These are phyloP conservation scores for Brevipalpus yothersi DNA, from an alignment of 1,140 invertebrate species.

Conservation along the genomic window DNA sequence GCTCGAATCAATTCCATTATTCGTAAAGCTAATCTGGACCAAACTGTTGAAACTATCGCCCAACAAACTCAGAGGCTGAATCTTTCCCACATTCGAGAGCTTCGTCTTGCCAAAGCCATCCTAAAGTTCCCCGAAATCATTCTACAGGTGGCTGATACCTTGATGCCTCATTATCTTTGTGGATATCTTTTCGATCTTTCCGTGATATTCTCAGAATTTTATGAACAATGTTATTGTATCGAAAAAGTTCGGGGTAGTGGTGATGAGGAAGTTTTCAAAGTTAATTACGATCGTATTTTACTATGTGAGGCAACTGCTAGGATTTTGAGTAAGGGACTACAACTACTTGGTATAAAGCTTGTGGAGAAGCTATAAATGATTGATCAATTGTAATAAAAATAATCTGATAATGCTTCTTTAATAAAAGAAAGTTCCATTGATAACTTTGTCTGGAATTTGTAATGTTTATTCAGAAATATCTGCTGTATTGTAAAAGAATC, in stretches of 20 bases:
- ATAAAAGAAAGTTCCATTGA: too few relatives aligned
- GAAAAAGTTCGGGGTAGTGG: constrained; percentile 33
- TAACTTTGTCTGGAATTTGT: too few relatives aligned
- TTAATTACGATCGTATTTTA: constrained; percentile 63
- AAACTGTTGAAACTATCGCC: not conserved
- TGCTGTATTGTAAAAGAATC: too few relatives aligned
- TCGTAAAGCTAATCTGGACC: constrained; percentile 13
- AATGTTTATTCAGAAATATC: too few relatives aligned
- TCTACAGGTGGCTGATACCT: constrained; percentile 49
- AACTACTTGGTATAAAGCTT: constrained; percentile 52
- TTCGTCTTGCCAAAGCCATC: constrained; percentile 66
- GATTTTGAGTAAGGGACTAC: constrained; percentile 60
- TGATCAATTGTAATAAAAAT: too few relatives aligned
- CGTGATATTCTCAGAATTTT: constrained; percentile 79
- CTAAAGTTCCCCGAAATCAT: constrained; percentile 60
- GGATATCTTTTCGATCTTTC: constrained; percentile 87
- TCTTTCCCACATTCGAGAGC: constrained; percentile 71
- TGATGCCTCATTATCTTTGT: constrained; percentile 69
- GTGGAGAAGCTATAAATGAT: not conserved
- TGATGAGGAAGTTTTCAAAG: constrained; percentile 43
- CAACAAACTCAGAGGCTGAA: not conserved
- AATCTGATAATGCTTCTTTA: too few relatives aligned
- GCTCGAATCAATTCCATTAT: constrained; percentile 57
- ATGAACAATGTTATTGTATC: constrained; percentile 90
- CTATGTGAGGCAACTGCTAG: constrained; percentile 74